A percentile compares a stretch with the other conserved stretches of the same genome.
These are phyloP conservation scores for Cephalophus harveyi DNA, from an alignment of 2,113 vertebrate species.

Conservation along the genomic window DNA sequence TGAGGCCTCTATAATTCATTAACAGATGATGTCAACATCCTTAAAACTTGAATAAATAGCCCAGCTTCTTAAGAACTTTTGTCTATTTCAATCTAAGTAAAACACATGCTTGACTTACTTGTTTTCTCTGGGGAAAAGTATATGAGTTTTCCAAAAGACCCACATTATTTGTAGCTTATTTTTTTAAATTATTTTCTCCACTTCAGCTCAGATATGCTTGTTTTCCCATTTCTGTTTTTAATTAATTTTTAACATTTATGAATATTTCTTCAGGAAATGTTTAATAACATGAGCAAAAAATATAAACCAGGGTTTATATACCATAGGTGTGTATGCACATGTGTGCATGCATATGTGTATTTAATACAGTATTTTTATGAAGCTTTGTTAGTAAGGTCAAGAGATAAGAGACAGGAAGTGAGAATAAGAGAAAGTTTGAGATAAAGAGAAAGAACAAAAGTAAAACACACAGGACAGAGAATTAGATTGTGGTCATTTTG, in stretches of 20 bases:
- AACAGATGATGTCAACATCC: not conserved
- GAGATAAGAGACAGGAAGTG: not conserved
- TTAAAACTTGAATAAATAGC: not conserved
- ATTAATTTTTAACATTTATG: not conserved
- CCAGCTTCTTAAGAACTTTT: not conserved
- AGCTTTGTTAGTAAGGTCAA: not conserved
- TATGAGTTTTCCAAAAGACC: not conserved
- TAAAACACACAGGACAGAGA: not conserved
- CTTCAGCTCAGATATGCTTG: not conserved
- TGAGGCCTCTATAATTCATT: constrained; percentile 14
- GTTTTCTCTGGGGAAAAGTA: not conserved
- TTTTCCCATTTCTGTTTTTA: not conserved
- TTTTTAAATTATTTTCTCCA: not conserved
- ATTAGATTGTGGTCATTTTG: not conserved
- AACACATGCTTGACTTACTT: not conserved
- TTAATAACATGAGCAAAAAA: not conserved
- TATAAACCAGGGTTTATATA: not conserved
- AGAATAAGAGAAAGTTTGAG: not conserved
- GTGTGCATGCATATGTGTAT: not conserved
- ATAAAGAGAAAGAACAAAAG: no score
- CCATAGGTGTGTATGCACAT: not conserved
- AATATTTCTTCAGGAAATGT: not conserved
- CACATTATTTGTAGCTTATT: not conserved
- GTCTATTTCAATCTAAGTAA: not conserved
- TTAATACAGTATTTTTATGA: not conserved